Base-by-base conservation (phyloP, 2,888 invertebrate genomes). In the Elysia crispata region DNA sequence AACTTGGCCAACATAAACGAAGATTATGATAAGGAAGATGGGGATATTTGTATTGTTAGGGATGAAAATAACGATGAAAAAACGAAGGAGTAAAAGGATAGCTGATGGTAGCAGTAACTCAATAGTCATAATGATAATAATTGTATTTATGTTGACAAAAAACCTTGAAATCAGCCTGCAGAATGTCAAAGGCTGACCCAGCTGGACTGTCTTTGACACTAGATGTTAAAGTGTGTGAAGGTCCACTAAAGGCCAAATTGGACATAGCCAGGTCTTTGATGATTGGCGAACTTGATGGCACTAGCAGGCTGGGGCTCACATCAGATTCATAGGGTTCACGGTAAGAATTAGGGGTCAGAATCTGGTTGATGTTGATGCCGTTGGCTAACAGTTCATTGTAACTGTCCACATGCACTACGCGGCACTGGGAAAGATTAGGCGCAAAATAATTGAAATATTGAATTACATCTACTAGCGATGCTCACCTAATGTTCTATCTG, bases 301-400 rank as follows among this genome's bases (percentile, higher is more conserved):
- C 76, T 73, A 82, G 49, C 60, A 76, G 81, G 41, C 73, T 74
- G 66, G 74, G 66, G 73, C 83, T 83, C 60, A 82, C 76, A 11
- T 41, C 41, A 41, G 41, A 11, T 11, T 41, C 41, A 11, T 41
- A 41, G 3, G 41, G 41, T 66, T 83, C 80, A 57, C 81, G 82
- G 79, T 84, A 82, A 33, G 84, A 83, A 11, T 84, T 77, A 50
- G 82, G 77, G 25, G 83, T 83, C 31, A 86, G 82, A 70, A 83
- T 82, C 41, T 83, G 77, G 50, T 80, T 83, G 76, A 85, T 81
- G 78, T 85, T 81, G 60, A 87, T 79, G 3, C 87, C 87, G 41
- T 70, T 70, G 23, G 83, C 81, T 62, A 84, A 67, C 6, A 87
- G 81, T 23, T 86, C 86, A 30, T 81, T 80, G 81, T 85, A 87